Conservation (phyloP, 2,888 invertebrate species). For the Microctonus hyperodae region DNA sequence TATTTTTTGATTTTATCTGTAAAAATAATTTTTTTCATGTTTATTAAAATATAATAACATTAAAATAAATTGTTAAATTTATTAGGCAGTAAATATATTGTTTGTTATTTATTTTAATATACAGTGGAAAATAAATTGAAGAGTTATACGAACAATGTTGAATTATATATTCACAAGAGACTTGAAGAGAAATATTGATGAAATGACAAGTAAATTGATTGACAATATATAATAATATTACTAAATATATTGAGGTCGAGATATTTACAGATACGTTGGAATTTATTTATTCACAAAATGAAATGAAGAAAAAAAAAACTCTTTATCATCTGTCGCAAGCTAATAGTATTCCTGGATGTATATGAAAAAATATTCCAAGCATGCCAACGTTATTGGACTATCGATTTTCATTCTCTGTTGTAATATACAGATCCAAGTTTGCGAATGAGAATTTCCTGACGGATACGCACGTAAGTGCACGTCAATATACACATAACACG, state of each 20-base stretch:
- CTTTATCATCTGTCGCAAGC: slow-evolving; percentile 39
- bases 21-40: no score
- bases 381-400: slow-evolving; percentile 24
- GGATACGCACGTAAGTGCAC: slow-evolving; percentile 26
- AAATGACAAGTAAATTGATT: background rate
- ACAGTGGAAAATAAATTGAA: background rate
- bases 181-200: background rate
- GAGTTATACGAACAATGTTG: background rate
- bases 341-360: slow-evolving; percentile 36
- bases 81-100: no score
- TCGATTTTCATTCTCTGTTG: slow-evolving; percentile 29
- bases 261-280: background rate
- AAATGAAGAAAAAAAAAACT: slow-evolving; percentile 25
- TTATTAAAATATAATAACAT: no score
- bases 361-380: slow-evolving; percentile 23
- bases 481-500: background rate
- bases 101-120: background rate
- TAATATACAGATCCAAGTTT: background rate
- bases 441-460: slow-evolving; percentile 33
- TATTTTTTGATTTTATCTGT: no score
- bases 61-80: no score
- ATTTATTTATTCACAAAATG: background rate
- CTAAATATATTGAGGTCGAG: background rate
- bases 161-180: background rate
- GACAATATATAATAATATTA: background rate